Evolutionary conservation across 2,888 invertebrate species (phyloP), one percentile per base, ranked within the genome.

Genomic region (Formica aserva): DNA sequence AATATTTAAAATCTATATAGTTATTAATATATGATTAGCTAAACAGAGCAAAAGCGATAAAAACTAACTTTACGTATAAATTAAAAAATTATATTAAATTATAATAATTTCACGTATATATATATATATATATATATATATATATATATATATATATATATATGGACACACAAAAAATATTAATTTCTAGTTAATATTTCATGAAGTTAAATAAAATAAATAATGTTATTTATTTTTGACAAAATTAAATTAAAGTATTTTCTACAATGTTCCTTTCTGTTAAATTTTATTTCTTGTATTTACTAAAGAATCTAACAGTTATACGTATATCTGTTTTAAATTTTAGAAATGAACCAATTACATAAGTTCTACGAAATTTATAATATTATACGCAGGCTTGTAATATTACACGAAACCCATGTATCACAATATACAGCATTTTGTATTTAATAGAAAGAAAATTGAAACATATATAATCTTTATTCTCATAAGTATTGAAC

Each of bases 381-480:
- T 38, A 13, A 71, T 2, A 6, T 52, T 29, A 60, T 38, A 26
- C 6, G 3, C 3, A 57, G 57, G 15, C 22, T 22, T 60, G 8
- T n/a, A 60, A 57, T 0, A 5, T 52, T 55, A 29, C 18, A 18
- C 6, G 18, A 48, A 48, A 48, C 8, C 2, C 18, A 48, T 48
- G 6, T n/a, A 48, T 1, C 5, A 45, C 8, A 48, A 48, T 67
- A 55, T 38, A 38, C 18, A 4, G 9, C 13, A 9, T 72, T 72
- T 38, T 26, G 26, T 11, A 18, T 15, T 11, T 35, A 55, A 5
- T 5, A 38, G 18, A 29, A 41, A 29, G n/a, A 45, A 75, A 62
- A 32, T 63, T 45, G n/a, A 41, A 75, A 62, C n/a, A 11, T 62
- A 62, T 15, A 66, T 35, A n/a, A n/a, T n/a, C 63, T 13, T 26